Evolutionary conservation across 2,113 vertebrate species (phyloP).

Genomic region (Sphaerodactylus townsendi): DNA sequence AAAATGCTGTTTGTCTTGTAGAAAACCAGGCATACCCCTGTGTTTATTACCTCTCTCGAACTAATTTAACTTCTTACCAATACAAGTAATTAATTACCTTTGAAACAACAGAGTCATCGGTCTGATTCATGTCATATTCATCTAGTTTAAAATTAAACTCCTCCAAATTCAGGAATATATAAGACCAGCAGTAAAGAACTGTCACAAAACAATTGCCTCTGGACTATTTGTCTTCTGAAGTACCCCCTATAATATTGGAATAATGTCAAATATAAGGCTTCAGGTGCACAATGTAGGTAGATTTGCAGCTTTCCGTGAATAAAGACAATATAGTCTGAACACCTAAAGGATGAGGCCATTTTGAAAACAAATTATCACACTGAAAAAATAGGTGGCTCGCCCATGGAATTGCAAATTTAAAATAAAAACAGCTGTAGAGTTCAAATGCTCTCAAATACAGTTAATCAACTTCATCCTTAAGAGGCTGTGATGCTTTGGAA

Average conservation of each 20-base stretch:
- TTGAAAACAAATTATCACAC: neutral
- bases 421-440: neutral
- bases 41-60: constrained; percentile 27
- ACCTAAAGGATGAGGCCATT: neutral
- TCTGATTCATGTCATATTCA: constrained; percentile 58
- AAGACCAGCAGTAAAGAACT: constrained; percentile 38
- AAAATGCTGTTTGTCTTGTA: constrained; percentile 35
- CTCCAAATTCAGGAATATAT: constrained; percentile 36
- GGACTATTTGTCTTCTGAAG: constrained; percentile 32
- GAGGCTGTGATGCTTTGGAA: neutral
- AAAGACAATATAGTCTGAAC: constrained; percentile 31
- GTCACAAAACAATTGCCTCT: constrained; percentile 36
- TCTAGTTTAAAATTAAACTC: constrained; percentile 53
- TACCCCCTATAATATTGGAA: neutral
- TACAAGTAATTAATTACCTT: constrained; percentile 34
- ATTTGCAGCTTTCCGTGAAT: constrained; percentile 26
- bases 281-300: neutral
- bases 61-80: constrained; percentile 53
- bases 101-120: constrained; percentile 34
- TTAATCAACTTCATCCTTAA: neutral
- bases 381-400: neutral
- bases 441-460: neutral
- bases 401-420: neutral
- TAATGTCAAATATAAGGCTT: neutral
- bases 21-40: neutral